Evolutionary conservation across 2,888 invertebrate species (phyloP).

Genomic region (Notodonta ziczac): DNA sequence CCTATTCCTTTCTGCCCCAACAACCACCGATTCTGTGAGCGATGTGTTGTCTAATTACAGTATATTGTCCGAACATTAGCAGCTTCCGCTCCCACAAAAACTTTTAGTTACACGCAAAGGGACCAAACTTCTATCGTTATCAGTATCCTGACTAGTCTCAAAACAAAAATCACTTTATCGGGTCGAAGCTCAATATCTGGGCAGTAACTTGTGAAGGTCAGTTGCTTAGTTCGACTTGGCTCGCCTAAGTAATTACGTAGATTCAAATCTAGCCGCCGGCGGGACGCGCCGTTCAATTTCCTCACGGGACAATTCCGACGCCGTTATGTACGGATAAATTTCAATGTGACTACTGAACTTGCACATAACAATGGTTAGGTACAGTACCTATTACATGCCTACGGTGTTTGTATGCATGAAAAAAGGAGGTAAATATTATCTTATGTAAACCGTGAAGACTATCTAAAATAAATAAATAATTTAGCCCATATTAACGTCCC

Average conservation of each 20-base stretch:
- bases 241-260: slow-evolving; percentile 40
- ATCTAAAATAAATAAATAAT: too few species aligned
- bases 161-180: slow-evolving; percentile 6
- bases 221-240: slow-evolving; percentile 15
- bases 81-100: neutral
- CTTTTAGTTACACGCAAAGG: neutral
- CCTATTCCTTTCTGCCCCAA: too few species aligned
- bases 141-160: neutral
- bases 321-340: slow-evolving; percentile 33
- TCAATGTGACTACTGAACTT: slow-evolving; percentile 22
- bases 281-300: slow-evolving; percentile 36
- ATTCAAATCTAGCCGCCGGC: slow-evolving; percentile 16
- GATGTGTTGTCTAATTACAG: too few species aligned
- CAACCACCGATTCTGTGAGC: too few species aligned
- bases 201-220: slow-evolving; percentile 15
- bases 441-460: too few species aligned
- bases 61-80: too few species aligned
- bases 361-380: neutral
- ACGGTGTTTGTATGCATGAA: neutral
- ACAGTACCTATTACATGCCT: neutral
- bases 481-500: too few species aligned
- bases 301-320: slow-evolving; percentile 33
- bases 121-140: neutral
- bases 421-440: too few species aligned
- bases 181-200: slow-evolving; percentile 9